A percentile compares a stretch with the other conserved stretches of the same genome.
These are phyloP conservation scores for Cassiopea andromeda DNA, from an alignment of 30 jellyfish, hydroid and myxozoan species.

Conservation along the genomic window DNA sequence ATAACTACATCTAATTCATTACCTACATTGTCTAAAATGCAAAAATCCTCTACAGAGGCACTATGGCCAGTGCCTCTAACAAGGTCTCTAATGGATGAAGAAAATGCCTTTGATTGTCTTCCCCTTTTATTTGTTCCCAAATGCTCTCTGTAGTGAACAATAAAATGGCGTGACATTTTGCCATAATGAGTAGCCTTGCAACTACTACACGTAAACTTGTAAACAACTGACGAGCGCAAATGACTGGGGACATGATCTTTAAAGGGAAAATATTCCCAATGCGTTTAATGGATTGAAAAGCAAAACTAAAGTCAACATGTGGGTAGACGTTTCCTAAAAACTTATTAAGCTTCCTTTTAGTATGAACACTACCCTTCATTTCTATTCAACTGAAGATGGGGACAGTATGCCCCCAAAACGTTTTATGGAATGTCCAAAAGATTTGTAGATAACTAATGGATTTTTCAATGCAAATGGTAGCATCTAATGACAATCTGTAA, in stretches of 20 bases:
- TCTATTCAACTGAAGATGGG: no score
- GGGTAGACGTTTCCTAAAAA: no score
- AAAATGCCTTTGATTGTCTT: neutral
- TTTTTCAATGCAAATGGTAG: no score
- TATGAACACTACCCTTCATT: no score
- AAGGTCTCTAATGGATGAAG: conserved; percentile 7
- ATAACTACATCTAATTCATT: conserved; percentile 4
- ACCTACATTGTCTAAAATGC: neutral
- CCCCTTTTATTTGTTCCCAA: neutral
- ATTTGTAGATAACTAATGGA: no score
- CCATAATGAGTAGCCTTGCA: neutral
- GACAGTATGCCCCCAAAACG: no score
- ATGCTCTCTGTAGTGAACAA: neutral
- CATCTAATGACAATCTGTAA: no score
- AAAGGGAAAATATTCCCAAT: neutral
- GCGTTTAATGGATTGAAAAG: no score
- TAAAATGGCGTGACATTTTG: neutral
- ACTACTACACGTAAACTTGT: neutral
- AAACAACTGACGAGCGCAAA: neutral
- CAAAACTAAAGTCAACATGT: no score
- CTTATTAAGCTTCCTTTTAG: no score
- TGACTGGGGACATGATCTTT: neutral
- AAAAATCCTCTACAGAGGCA: neutral
- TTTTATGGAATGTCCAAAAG: no score
- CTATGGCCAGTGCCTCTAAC: neutral